Evolutionary conservation across 2,113 vertebrate genomes (phyloP), one percentile per base, ranked within the genome.

Genomic region (Psammodynastes pulverulentus): DNA sequence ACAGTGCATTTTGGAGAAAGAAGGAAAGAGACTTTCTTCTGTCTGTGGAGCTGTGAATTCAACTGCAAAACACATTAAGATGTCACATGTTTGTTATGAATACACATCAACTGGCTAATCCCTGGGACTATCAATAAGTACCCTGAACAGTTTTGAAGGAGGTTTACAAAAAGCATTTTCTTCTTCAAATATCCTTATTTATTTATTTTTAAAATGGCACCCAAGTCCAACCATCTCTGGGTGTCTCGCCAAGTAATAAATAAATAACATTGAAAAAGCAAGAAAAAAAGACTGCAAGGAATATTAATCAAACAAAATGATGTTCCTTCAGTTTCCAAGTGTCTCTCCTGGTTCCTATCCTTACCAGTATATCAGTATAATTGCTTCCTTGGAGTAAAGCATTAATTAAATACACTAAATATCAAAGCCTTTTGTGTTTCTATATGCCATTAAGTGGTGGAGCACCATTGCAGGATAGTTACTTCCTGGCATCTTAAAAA

Each of bases 391-490:
- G 92, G 9, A 92, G 94, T 94, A 92, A 93, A 89, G 93, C 49
- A 91, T 88, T 94, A 90, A 96, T 94, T 94, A 95, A 95, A 96
- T 85, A 86, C 93, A 93, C 93, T 51, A 91, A 95, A 94, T 94
- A 94, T 94, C 94, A 96, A 94, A 94, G 94, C 93, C 93, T 92
- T 95, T 94, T 88, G 94, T 89, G 85, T 94, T 94, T 91, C 88
- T 93, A 46, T 51, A 21, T 24, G 29, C 90, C 51, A 51, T 56
- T 85, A 95, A 92, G 89, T 52, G 6, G n/a, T 21, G 91, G 13
- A 21, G 86, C 34, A 43, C 34, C 3, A 43, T 94, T 51, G 90
- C 89, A 1, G 91, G 85, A 86, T 88, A 89, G 1, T 86, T 93
- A 10, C 91, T 49, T 0, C 48, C 53, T 86, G 48, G 89, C 0